A percentile compares a stretch with the other conserved stretches of the same genome.
Evolutionary conservation across 1,140 invertebrate species (phyloP).

Genomic region (Pseudomyrmex dendroicus): DNA sequence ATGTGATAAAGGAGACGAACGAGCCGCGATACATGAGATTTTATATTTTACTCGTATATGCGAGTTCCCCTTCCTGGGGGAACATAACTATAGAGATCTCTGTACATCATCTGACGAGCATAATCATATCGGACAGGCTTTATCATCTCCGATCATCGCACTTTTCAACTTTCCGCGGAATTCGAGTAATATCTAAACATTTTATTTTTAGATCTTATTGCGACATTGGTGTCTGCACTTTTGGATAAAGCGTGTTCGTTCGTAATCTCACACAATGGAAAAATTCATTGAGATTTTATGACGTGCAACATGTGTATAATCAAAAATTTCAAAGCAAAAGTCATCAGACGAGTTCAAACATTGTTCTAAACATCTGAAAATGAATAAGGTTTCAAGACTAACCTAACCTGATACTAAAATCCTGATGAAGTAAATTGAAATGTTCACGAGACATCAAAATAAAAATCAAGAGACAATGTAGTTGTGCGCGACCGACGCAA

Average conservation of each 20-base stretch:
- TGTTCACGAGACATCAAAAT: too few relatives aligned
- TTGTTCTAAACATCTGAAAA: too few relatives aligned
- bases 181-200: neutral
- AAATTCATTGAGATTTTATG: neutral
- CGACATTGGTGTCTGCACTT: neutral
- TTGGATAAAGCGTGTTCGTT: neutral
- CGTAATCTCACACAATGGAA: neutral
- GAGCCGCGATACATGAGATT: slow-evolving; percentile 12
- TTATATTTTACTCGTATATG: slow-evolving; percentile 32
- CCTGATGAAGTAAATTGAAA: too few relatives aligned
- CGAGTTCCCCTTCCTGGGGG: neutral
- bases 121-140: slow-evolving; percentile 36
- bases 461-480: too few relatives aligned
- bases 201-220: slow-evolving; percentile 26
- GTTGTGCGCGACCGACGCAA: too few relatives aligned
- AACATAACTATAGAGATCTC: slow-evolving; percentile 39
- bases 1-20: slow-evolving; percentile 42
- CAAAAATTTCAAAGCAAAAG: too few relatives aligned
- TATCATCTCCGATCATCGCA: slow-evolving; percentile 23
- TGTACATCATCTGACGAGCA: slow-evolving; percentile 24
- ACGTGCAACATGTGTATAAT: too few relatives aligned
- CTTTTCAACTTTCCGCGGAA: slow-evolving; percentile 15
- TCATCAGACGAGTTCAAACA: too few relatives aligned
- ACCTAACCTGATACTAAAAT: too few relatives aligned
- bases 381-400: too few relatives aligned